Base-by-base conservation (phyloP, 1,140 invertebrate species). In the Megathymus violae region DNA sequence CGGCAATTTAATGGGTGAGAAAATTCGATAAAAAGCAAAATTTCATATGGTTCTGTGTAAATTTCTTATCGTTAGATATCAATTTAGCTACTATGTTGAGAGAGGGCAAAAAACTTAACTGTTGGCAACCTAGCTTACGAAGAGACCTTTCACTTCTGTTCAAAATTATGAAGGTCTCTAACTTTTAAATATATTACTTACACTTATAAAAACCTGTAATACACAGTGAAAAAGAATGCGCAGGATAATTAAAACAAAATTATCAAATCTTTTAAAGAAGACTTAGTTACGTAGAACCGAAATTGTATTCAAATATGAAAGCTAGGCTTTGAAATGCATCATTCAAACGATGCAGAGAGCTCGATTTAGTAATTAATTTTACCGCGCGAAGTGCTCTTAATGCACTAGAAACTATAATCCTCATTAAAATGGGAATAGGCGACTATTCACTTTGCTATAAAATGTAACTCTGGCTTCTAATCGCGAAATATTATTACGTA, bases 331-430 rank as follows among this genome's bases (percentile, higher is more conserved):
- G 75, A 81, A 75, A 80, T 77, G 74, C 76, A 68, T 66, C 73
- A 66, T 80, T 75, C 80, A 79, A 73, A 70, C 59, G 62, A 67
- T 65, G 68, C 82, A 87, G 76, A 79, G 78, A 85, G 80, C 76
- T 75, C 82, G 82, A 88, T 88, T 86, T 86, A 86, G 81, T 90
- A 88, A 90, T 90, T 90, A 90, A 90, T 88, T 88, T 86, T 85
- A 88, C 85, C 77, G 80, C 80, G 83, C 77, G 81, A 90, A 89
- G 83, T 89, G 75, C 85, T 80, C 83, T 79, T 87, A 90, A 90
- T 89, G 85, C 86, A 87, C 82, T 85, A 88, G 82, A 89, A 89
- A 88, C 85, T 87, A 87, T 90, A 88, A 89, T 89, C 85, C 85
- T 81, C 82, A 87, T 88, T 89, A 89, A 89, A 90, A 88, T 88